Evolutionary conservation across 1,140 invertebrate species (phyloP).

Genomic region (Drosophila kanapiae): DNA sequence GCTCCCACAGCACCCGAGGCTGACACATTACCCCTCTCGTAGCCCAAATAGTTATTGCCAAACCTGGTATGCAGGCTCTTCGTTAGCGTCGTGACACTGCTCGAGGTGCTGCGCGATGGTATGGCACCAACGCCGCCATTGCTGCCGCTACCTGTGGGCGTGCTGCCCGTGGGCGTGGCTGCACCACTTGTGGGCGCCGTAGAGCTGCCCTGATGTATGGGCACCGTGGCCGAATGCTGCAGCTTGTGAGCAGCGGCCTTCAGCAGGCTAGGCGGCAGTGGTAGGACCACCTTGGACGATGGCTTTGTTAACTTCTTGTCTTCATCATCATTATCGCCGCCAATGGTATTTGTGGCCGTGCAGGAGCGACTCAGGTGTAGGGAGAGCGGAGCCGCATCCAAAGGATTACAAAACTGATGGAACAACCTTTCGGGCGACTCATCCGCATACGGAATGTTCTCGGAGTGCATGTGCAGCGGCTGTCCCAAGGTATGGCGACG

Average conservation of each 20-base stretch:
- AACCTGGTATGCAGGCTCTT: conserved; percentile 67
- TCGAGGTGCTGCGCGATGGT: conserved; percentile 29
- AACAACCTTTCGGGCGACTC: conserved; percentile 86
- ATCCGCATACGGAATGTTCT: conserved; percentile 86
- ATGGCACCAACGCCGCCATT: not conserved
- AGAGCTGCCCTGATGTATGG: conserved; percentile 73
- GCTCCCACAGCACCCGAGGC: not conserved
- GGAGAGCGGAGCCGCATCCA: conserved; percentile 68
- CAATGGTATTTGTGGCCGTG: conserved; percentile 74
- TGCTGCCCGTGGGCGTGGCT: conserved; percentile 67
- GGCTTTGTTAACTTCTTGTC: conserved; percentile 44
- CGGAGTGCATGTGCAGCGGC: conserved; percentile 80
- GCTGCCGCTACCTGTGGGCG: conserved; percentile 41
- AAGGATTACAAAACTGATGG: conserved; percentile 70
- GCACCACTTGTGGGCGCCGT: conserved; percentile 73
- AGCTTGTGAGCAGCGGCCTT: conserved; percentile 74
- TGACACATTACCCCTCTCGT: conserved; percentile 36
- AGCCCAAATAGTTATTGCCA: conserved; percentile 50
- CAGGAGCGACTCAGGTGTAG: conserved; percentile 74
- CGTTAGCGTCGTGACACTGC: conserved; percentile 28
- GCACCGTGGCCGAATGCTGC: conserved; percentile 79
- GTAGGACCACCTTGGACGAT: conserved; percentile 28
- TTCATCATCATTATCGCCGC: conserved; percentile 22
- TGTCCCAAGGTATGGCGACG: conserved; percentile 77
- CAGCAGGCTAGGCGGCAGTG: conserved; percentile 54